Base-by-base conservation (phyloP, 2,113 vertebrate genomes). In the Rhinichthys klamathensis region DNA sequence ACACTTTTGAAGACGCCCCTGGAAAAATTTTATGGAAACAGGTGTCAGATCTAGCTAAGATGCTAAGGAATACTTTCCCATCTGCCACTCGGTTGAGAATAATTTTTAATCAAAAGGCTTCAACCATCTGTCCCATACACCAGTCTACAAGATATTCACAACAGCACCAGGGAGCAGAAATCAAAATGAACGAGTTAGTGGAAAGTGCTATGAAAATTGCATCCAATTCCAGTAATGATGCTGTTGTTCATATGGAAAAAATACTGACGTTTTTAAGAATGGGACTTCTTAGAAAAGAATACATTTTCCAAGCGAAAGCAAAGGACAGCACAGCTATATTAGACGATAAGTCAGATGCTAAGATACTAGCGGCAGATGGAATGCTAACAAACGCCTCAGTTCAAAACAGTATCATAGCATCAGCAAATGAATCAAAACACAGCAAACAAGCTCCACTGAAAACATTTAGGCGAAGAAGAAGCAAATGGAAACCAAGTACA, bases 111-210 rank as follows among this genome's bases (percentile, higher is more conserved):
- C 60, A 69, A 69, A 81, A 81, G 44, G 6, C 25, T 69, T 69
- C 27, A 67, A 51, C 79, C 61, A 81, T 81, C 79, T 69, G 79
- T 81, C 79, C 16, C 10, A 69, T 81, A 13, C 6, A 49, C 41
- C 41, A 69, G 78, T 23, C 41, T 30, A 65, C 58, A 65, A 80
- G 38, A 80, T 65, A 65, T 65, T 21, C 60, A 30, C 15, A 27
- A 27, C 13, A 10, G 38, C 60, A 80, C 78, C 41, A 65, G 44
- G 38, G 2, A 46, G 78, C 41, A 65, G 38, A 46, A 30, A 60
- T 79, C 3, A 12, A 79, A 60, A 27, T 65, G 41, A 80, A 41
- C 6, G 25, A 65, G 15, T 65, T 80, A 16, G 6, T 0, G 2
- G n/a, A 60, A 16, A 61, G 56, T 11, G 58, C 60, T 11, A 44